A percentile compares a stretch with the other conserved stretches of the same genome.
phyloP scores from a whole-genome alignment of 2,113 vertebrate species.

The Megaptera novaeangliae region DNA sequence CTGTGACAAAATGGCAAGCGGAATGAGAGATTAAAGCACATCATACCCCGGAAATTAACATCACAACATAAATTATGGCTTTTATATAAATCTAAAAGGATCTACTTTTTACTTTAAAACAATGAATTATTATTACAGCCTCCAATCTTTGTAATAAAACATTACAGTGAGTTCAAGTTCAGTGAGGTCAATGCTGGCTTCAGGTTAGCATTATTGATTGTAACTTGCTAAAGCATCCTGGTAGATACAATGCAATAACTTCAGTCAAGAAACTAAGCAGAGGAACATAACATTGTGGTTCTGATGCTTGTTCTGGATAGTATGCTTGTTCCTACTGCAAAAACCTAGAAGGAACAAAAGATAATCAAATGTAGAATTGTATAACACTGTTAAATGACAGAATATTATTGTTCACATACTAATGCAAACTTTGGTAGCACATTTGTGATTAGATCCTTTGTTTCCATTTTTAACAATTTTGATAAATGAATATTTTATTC shows the following conservation, averaged over 20 bases:
- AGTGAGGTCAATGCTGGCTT: conserved; percentile 51
- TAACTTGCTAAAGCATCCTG: conserved; percentile 56
- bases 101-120: conserved; percentile 54
- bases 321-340: background rate
- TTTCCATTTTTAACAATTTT: background rate
- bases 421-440: background rate
- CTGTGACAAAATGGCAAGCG: conserved; percentile 48
- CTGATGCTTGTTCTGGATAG: background rate
- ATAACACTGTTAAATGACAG: background rate
- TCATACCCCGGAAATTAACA: conserved; percentile 50
- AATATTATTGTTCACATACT: background rate
- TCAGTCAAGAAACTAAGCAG: conserved; percentile 52
- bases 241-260: background rate
- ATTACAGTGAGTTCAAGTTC: conserved; percentile 33
- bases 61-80: background rate
- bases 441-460: background rate
- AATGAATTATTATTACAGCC: background rate
- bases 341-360: background rate
- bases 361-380: background rate
- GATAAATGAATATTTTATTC: background rate
- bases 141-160: conserved; percentile 52
- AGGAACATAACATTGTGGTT: background rate
- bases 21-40: conserved; percentile 45
- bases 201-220: conserved; percentile 66
- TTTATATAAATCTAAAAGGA: background rate